Evolutionary conservation across 2,113 vertebrate genomes (phyloP).

Genomic region (Arizona elegans): DNA sequence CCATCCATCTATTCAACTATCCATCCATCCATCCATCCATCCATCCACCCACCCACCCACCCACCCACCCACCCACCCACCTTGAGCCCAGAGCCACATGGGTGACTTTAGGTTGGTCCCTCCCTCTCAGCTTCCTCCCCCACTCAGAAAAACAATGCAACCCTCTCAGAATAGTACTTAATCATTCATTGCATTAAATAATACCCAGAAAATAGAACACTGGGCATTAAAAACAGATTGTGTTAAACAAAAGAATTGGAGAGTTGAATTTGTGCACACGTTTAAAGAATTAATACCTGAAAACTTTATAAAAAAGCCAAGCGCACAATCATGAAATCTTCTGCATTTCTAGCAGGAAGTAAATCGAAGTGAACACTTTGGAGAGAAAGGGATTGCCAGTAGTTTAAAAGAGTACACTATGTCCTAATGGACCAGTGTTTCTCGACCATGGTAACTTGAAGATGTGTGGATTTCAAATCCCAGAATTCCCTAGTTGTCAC

Average conservation of each 20-base stretch:
- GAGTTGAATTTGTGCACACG: background rate
- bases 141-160: background rate
- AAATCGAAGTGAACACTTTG: background rate
- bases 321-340: background rate
- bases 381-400: background rate
- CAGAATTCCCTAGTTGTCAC: background rate
- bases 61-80: too few species aligned
- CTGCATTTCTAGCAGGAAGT: background rate
- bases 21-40: too few species aligned
- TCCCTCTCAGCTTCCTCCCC: background rate
- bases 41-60: too few species aligned
- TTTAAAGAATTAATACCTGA: background rate
- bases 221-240: background rate
- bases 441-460: background rate
- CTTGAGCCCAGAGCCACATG: background rate
- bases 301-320: background rate
- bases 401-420: background rate
- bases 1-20: too few species aligned
- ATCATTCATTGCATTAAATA: background rate
- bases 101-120: too few species aligned
- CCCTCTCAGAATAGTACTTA: background rate
- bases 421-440: background rate
- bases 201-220: background rate
- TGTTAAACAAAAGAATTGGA: too few species aligned
- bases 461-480: background rate